A percentile compares a stretch with the other conserved stretches of the same genome.
These are phyloP conservation scores for Leucophenga montana DNA, from an alignment of 2,888 invertebrate genomes.

Conservation along the genomic window DNA sequence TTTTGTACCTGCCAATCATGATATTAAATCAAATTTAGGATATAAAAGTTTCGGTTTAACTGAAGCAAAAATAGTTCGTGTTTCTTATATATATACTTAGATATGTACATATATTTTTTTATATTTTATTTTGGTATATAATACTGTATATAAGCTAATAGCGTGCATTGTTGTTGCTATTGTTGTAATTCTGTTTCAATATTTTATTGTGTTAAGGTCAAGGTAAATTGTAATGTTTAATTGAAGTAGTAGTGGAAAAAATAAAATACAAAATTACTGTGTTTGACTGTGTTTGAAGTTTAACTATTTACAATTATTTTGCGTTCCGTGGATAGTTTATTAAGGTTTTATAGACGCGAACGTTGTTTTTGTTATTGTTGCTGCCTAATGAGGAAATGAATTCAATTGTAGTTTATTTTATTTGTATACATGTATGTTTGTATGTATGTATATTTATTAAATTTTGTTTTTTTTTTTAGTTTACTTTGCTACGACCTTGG, in stretches of 20 bases:
- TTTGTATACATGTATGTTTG: constrained; percentile 8
- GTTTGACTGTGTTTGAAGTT: constrained; percentile 26
- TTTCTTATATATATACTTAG: too few species aligned
- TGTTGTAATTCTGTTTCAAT: constrained; percentile 28
- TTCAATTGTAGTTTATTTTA: constrained; percentile 44
- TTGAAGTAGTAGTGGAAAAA: constrained; percentile 6
- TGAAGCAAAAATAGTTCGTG: too few species aligned
- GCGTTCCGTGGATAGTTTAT: constrained; percentile 1
- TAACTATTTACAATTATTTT: constrained; percentile 14
- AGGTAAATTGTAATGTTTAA: constrained; percentile 59
- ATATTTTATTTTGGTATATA: too few species aligned
- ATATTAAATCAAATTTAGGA: too few species aligned
- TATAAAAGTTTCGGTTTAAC: too few species aligned
- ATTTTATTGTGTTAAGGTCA: constrained; percentile 70
- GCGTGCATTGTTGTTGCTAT: constrained; percentile 16
- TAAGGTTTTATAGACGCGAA: constrained; percentile 10
- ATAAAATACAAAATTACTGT: constrained; percentile 13
- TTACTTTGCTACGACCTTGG: neutral
- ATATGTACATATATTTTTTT: neutral
- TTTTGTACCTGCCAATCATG: too few species aligned
- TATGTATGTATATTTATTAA: neutral
- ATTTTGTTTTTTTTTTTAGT: neutral
- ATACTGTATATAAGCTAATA: neutral
- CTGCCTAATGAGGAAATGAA: constrained; percentile 57
- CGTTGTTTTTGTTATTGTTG: constrained; percentile 30